phyloP scores from a whole-genome alignment of 2,797 vertebrate species.

The Anas capensis region DNA sequence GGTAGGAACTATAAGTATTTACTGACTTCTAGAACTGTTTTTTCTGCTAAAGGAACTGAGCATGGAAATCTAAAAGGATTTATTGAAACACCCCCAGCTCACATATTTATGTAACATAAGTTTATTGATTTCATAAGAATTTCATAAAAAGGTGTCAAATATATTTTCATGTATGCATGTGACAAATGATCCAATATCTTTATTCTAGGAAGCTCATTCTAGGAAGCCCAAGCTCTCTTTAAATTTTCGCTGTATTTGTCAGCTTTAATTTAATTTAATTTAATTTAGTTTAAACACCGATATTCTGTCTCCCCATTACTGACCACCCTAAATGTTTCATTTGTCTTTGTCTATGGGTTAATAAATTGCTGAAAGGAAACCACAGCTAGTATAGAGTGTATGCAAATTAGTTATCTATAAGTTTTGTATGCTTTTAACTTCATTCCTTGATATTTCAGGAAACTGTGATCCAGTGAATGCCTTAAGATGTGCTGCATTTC shows the following conservation, averaged over 20 bases:
- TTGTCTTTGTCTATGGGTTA: neutral
- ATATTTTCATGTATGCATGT: neutral
- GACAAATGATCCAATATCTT: neutral
- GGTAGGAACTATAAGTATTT: neutral
- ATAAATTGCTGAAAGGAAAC: neutral
- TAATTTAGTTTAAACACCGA: neutral
- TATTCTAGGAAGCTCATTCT: neutral
- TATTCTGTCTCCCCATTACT: neutral
- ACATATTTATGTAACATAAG: neutral
- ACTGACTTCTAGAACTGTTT: neutral
- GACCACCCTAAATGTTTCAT: neutral
- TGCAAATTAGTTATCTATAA: neutral
- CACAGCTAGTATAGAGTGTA: accelerated
- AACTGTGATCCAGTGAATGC: neutral
- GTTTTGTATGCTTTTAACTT: neutral
- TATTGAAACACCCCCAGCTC: neutral
- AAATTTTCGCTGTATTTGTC: neutral
- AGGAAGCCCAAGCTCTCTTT: neutral
- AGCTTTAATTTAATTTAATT: neutral
- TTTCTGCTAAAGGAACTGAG: neutral
- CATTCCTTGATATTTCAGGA: neutral
- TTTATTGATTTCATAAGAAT: neutral
- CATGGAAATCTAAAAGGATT: neutral
- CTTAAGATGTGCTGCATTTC: neutral
- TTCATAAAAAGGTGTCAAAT: neutral